phyloP scores from a whole-genome alignment of 2,113 vertebrate species.

The Aix galericulata region DNA sequence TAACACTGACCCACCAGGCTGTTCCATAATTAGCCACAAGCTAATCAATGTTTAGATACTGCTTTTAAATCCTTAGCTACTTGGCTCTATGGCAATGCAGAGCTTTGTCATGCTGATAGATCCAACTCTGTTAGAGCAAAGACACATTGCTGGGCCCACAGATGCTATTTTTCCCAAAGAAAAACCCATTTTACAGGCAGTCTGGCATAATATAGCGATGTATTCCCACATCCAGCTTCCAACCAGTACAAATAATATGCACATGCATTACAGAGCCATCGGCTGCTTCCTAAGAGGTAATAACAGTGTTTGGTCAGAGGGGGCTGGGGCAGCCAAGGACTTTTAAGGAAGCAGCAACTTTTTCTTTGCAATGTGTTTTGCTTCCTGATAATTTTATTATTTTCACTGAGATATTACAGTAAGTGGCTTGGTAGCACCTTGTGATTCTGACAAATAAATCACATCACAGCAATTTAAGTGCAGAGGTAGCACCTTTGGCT shows the following conservation, averaged over 20 bases:
- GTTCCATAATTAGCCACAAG: neutral
- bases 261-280: neutral
- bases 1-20: neutral
- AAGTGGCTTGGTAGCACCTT: neutral
- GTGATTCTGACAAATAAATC: neutral
- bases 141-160: neutral
- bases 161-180: neutral
- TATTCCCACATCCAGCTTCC: neutral
- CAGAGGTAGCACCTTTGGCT: neutral
- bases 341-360: neutral
- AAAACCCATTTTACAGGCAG: neutral
- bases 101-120: neutral
- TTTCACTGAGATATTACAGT: neutral
- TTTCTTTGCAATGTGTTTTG: neutral
- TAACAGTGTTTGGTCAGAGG: neutral
- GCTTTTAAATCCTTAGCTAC: neutral
- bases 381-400: conserved; percentile 1
- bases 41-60: neutral
- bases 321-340: neutral
- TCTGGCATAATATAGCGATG: neutral
- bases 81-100: neutral
- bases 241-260: neutral
- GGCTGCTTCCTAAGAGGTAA: neutral
- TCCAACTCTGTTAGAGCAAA: neutral
- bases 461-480: neutral